Conservation (phyloP, 37 sponge, comb jelly and placozoan genomes). For the Aphrocallistes beatrix region DNA sequence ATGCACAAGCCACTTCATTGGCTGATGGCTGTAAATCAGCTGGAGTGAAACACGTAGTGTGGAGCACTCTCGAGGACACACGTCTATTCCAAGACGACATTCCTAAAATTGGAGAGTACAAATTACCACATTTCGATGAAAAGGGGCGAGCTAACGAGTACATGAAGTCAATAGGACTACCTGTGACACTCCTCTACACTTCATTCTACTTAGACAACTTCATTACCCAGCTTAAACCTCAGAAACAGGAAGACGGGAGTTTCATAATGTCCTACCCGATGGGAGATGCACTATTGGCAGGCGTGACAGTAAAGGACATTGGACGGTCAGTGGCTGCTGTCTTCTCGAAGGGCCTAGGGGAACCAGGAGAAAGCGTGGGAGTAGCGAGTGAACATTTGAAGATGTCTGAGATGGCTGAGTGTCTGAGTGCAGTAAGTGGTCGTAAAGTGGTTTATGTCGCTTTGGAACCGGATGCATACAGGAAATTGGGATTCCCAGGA, state of each 20-base stretch:
- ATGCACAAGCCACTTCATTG: slow-evolving; percentile 40
- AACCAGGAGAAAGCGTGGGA: neutral
- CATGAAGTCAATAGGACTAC: slow-evolving; percentile 39
- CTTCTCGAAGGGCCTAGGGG: slow-evolving; percentile 23
- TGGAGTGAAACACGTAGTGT: slow-evolving; percentile 59
- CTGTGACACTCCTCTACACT: slow-evolving; percentile 36
- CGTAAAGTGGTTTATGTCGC: neutral
- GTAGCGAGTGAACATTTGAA: neutral
- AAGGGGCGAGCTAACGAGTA: slow-evolving; percentile 44
- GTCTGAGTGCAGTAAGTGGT: neutral
- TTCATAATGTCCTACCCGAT: slow-evolving; percentile 26
- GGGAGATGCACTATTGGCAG: slow-evolving; percentile 42
- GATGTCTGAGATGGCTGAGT: neutral
- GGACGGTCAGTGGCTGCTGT: slow-evolving; percentile 45
- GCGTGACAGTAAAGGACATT: slow-evolving; percentile 30
- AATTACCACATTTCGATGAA: slow-evolving; percentile 39
- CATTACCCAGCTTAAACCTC: neutral
- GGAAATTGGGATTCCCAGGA: neutral
- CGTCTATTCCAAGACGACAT: slow-evolving; percentile 18
- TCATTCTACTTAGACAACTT: slow-evolving; percentile 56
- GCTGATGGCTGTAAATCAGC: slow-evolving; percentile 33
- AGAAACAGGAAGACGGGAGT: slow-evolving; percentile 44
- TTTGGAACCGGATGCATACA: neutral
- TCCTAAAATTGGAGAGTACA: slow-evolving; percentile 20
- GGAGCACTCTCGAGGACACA: slow-evolving; percentile 43